Evolutionary conservation across 2,113 vertebrate genomes (phyloP).

Genomic region (Lycocorax pyrrhopterus): DNA sequence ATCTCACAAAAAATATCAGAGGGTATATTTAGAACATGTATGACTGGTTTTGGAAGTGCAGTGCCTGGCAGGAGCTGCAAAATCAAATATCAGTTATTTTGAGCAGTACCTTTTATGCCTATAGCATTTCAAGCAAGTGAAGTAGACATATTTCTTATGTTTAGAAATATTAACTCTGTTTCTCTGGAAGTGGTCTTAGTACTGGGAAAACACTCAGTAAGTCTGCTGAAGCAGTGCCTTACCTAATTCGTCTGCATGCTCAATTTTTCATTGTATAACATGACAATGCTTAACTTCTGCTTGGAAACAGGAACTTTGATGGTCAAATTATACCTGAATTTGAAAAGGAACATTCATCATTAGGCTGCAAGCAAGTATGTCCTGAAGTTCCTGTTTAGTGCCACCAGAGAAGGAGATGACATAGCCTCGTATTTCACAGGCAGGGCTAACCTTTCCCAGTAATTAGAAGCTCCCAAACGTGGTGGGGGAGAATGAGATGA

Average conservation of each 20-base stretch:
- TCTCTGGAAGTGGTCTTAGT: neutral
- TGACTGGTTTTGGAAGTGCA: neutral
- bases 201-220: neutral
- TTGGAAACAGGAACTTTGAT: neutral
- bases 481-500: neutral
- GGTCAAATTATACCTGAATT: neutral
- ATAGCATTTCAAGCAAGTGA: neutral
- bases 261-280: neutral
- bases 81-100: neutral
- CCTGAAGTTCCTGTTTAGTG: neutral
- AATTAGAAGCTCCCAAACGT: neutral
- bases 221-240: neutral
- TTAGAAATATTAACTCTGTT: neutral
- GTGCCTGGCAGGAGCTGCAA: neutral
- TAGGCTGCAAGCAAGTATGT: neutral
- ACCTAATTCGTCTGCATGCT: neutral
- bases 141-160: neutral
- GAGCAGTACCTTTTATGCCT: neutral
- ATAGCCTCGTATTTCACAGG: neutral
- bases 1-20: neutral
- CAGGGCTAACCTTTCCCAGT: slow-evolving; percentile 7
- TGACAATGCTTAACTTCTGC: neutral
- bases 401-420: neutral
- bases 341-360: neutral
- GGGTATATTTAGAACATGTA: slow-evolving; percentile 21